Evolutionary conservation across 2,113 vertebrate genomes (phyloP).

Genomic region (Gymnogyps californianus): DNA sequence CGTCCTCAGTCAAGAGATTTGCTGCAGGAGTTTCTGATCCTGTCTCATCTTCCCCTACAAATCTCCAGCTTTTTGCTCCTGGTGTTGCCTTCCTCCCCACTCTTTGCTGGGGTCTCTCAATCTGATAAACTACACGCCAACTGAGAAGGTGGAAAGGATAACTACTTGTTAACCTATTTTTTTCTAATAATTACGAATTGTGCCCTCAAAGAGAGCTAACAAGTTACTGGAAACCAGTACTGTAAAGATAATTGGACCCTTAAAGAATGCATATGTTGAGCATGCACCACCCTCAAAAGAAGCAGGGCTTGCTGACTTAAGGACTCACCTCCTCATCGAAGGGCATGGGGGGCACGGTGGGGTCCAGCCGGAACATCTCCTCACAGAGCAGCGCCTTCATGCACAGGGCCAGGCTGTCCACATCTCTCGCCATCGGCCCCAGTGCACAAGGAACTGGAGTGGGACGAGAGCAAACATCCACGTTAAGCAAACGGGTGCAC

Average conservation of each 20-base stretch:
- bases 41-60: neutral
- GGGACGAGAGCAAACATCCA: neutral
- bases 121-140: neutral
- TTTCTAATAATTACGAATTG: neutral
- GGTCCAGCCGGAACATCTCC: constrained; percentile 89
- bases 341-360: constrained; percentile 84
- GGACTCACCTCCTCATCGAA: constrained; percentile 79
- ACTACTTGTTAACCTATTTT: neutral
- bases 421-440: constrained; percentile 85
- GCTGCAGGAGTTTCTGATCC: neutral
- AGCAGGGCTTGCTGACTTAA: neutral
- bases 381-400: constrained; percentile 87
- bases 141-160: neutral
- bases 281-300: neutral
- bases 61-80: neutral
- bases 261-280: neutral
- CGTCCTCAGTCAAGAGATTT: neutral
- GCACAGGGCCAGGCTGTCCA: constrained; percentile 87
- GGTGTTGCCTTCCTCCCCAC: neutral
- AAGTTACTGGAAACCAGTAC: neutral
- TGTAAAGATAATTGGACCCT: neutral
- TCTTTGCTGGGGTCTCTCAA: neutral
- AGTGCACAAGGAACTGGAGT: constrained; percentile 58
- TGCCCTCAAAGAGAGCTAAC: neutral
- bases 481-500: fast-evolving